Percentiles rank a stretch among this genome's conserved stretches.
These are phyloP conservation scores for Myiozetetes cayanensis DNA, from an alignment of 2,113 vertebrate genomes.

Conservation along the genomic window DNA sequence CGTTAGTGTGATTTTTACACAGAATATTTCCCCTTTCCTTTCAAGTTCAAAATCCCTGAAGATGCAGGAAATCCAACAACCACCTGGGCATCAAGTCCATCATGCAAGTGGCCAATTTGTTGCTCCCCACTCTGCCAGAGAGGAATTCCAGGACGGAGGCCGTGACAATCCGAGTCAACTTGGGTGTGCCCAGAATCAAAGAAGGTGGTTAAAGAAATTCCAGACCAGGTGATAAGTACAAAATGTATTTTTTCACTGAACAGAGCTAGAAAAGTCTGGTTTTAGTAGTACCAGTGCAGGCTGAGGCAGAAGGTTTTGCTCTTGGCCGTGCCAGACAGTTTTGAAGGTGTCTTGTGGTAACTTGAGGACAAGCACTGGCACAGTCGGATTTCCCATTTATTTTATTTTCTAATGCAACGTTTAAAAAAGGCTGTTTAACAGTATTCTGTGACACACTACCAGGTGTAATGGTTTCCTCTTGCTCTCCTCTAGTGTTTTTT, in stretches of 20 bases:
- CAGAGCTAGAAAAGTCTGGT: neutral
- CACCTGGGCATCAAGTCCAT: neutral
- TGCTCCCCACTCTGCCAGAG: neutral
- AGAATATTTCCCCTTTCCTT: neutral
- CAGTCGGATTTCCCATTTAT: neutral
- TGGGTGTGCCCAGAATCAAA: constrained; percentile 68
- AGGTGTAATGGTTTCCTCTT: neutral
- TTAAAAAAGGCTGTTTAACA: neutral
- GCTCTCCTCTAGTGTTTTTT: neutral
- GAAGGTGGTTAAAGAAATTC: constrained; percentile 79
- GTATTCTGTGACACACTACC: neutral
- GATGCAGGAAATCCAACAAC: neutral
- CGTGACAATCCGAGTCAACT: constrained; percentile 33
- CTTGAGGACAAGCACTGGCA: neutral
- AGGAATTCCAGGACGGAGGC: neutral
- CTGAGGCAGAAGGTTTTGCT: neutral
- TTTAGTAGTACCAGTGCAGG: neutral
- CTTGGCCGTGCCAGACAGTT: neutral
- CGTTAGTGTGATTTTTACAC: neutral
- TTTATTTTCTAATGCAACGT: neutral
- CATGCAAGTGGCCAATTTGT: neutral
- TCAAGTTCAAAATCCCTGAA: constrained; percentile 35
- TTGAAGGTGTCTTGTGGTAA: neutral
- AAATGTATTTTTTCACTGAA: neutral
- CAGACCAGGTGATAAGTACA: constrained; percentile 72